phyloP scores from a whole-genome alignment of 2,797 vertebrate species.

The Leptoclinus maculatus region DNA sequence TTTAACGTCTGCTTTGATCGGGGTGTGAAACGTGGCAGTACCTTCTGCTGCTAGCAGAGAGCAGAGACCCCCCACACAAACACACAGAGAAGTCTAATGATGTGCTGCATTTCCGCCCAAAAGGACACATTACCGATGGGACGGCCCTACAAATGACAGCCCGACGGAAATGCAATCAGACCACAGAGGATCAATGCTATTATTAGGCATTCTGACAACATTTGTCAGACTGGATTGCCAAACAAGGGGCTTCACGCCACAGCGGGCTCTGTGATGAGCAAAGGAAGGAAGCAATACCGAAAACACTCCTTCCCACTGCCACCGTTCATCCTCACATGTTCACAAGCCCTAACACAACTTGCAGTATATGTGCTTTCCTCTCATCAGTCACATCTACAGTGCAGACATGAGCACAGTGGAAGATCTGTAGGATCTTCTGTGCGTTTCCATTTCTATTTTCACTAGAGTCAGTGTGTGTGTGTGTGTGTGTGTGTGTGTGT shows the following conservation, averaged over 20 bases:
- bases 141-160: slow-evolving; percentile 49
- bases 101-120: slow-evolving; percentile 50
- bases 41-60: slow-evolving; percentile 40
- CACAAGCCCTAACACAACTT: slow-evolving; percentile 1
- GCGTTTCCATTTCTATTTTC: slow-evolving; percentile 42
- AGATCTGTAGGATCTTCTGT: slow-evolving; percentile 28
- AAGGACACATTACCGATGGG: slow-evolving; percentile 61
- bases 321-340: slow-evolving; percentile 20
- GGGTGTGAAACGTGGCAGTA: slow-evolving; percentile 18
- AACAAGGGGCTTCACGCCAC: slow-evolving; percentile 22
- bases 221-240: slow-evolving; percentile 53
- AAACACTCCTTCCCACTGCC: slow-evolving; percentile 12
- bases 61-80: background rate
- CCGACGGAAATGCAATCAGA: slow-evolving; percentile 65
- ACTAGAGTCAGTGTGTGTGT: slow-evolving; percentile 5
- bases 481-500: slow-evolving; percentile 41
- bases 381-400: slow-evolving; percentile 46
- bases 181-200: slow-evolving; percentile 54
- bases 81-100: slow-evolving; percentile 52
- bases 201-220: slow-evolving; percentile 58
- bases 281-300: slow-evolving; percentile 23
- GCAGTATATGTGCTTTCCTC: background rate
- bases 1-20: slow-evolving; percentile 29
- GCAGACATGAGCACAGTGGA: slow-evolving; percentile 10
- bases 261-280: slow-evolving; percentile 29